These are phyloP conservation scores for Kradibia gibbosae DNA, from an alignment of 1,140 invertebrate species.

Conservation along the genomic window DNA sequence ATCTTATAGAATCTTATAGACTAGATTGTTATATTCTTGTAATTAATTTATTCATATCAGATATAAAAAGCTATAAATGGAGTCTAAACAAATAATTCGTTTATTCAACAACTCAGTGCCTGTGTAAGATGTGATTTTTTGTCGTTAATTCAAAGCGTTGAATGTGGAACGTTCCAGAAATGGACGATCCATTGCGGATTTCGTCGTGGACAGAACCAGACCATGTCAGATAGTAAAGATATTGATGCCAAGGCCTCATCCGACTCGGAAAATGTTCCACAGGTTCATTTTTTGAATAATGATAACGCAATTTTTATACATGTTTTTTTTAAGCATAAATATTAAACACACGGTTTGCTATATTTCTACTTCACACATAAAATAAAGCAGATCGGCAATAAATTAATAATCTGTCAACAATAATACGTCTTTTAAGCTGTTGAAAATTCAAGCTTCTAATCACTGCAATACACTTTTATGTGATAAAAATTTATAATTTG, in stretches of 20 bases:
- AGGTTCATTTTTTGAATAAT: conserved; percentile 65
- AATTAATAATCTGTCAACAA: background rate
- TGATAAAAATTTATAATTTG: conserved; percentile 8
- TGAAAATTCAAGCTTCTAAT: conserved; percentile 15
- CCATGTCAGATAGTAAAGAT: conserved; percentile 73
- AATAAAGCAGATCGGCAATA: conserved; percentile 31
- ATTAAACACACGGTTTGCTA: background rate
- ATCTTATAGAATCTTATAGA: too few species aligned
- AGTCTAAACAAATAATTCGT: conserved; percentile 20
- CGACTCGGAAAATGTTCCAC: conserved; percentile 71
- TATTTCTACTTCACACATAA: background rate
- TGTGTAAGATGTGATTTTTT: conserved; percentile 22
- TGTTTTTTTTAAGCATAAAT: background rate
- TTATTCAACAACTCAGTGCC: conserved; percentile 26
- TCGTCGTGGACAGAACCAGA: conserved; percentile 80
- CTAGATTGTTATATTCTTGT: conserved; percentile 29
- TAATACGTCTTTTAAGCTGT: conserved; percentile 1
- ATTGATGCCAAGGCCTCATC: conserved; percentile 70
- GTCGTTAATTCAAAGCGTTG: conserved; percentile 48
- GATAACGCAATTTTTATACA: conserved; percentile 47
- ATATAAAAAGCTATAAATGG: background rate
- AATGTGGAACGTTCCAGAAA: conserved; percentile 78
- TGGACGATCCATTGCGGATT: conserved; percentile 85
- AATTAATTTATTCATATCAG: conserved; percentile 2
- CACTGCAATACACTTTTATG: conserved; percentile 23